These are phyloP conservation scores for Bucorvus abyssinicus DNA, from an alignment of 2,797 vertebrate species.

Conservation along the genomic window DNA sequence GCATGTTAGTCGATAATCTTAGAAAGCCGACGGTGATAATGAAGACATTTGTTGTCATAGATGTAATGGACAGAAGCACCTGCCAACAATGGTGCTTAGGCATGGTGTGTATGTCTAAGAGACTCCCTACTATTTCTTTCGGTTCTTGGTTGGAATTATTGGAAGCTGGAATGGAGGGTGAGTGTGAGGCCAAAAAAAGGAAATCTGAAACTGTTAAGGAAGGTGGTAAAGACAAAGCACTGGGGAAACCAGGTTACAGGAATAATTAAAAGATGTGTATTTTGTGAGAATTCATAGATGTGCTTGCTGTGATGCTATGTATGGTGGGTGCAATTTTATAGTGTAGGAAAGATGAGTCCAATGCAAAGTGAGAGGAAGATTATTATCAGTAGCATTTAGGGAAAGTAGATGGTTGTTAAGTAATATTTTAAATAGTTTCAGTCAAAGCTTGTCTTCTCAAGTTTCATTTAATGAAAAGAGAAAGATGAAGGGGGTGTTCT, in stretches of 20 bases:
- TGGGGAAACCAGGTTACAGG: neutral
- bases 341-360: neutral
- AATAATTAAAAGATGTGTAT: neutral
- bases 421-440: neutral
- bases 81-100: neutral
- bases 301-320: neutral
- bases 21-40: neutral
- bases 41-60: neutral
- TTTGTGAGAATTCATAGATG: neutral
- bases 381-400: neutral
- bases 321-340: neutral
- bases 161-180: neutral
- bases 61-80: neutral
- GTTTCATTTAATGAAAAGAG: neutral
- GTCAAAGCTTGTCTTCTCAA: neutral
- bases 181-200: neutral
- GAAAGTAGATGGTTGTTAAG: neutral
- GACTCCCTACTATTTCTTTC: neutral
- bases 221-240: neutral
- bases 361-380: neutral
- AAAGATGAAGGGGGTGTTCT: neutral
- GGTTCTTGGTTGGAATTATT: neutral
- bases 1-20: neutral
- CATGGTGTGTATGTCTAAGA: accelerated
- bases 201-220: neutral